These are phyloP conservation scores for Pissodes strobi DNA, from an alignment of 1,140 invertebrate species.

Conservation along the genomic window DNA sequence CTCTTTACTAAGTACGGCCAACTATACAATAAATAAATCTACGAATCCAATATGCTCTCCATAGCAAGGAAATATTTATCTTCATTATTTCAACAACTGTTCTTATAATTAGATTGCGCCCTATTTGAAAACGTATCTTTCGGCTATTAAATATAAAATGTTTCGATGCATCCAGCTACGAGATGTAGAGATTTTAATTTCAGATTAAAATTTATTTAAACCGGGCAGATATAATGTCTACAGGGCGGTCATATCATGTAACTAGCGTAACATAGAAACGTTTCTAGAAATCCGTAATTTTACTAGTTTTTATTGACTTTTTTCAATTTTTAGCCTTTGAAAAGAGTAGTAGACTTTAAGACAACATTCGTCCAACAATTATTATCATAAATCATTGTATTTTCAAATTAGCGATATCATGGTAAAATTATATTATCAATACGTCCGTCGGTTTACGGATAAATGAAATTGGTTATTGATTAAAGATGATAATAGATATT, in stretches of 20 bases:
- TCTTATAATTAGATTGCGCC: constrained; percentile 21
- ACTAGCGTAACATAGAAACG: neutral
- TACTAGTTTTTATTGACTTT: too few relatives aligned
- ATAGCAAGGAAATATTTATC: constrained; percentile 12
- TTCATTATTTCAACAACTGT: constrained; percentile 12
- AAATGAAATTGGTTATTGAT: too few relatives aligned
- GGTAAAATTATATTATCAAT: too few relatives aligned
- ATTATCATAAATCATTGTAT: too few relatives aligned
- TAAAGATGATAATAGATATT: too few relatives aligned
- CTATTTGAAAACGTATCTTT: constrained; percentile 20
- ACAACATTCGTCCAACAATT: too few relatives aligned
- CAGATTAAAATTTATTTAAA: constrained; percentile 6
- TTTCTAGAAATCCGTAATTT: too few relatives aligned
- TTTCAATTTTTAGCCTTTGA: too few relatives aligned
- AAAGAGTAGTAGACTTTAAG: too few relatives aligned
- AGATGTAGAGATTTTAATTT: constrained; percentile 8
- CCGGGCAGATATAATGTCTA: neutral
- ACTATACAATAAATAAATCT: neutral
- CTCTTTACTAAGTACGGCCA: too few relatives aligned
- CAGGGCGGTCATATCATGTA: neutral
- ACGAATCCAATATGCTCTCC: neutral
- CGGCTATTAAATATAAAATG: constrained; percentile 12
- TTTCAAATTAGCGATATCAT: too few relatives aligned
- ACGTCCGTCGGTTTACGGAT: too few relatives aligned
- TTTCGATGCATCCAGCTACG: constrained; percentile 10